phyloP scores from a whole-genome alignment of 2,888 invertebrate genomes.

The Lasiommata megera region DNA sequence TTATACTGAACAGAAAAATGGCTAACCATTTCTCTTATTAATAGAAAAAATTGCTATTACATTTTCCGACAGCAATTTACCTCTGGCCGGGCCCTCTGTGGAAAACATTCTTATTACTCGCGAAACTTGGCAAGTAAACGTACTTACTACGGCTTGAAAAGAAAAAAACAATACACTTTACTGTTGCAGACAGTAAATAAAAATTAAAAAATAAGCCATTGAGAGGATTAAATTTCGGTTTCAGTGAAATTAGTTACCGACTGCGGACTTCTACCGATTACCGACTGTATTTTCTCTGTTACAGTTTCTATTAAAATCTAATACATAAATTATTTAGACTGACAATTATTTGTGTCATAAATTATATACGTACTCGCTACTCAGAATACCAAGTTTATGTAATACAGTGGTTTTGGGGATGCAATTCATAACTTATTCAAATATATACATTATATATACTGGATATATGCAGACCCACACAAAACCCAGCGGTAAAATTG shows the following conservation, averaged over 20 bases:
- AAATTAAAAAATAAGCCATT: background rate
- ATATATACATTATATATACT: no score
- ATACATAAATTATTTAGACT: no score
- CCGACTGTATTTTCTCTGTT: background rate
- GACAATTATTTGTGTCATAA: no score
- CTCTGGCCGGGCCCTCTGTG: background rate
- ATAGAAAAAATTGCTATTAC: background rate
- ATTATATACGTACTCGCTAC: no score
- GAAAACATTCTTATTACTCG: slow-evolving; percentile 2
- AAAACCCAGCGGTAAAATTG: no score
- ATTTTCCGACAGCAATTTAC: background rate
- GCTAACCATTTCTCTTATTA: background rate
- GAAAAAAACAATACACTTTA: background rate
- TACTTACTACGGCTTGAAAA: slow-evolving; percentile 1
- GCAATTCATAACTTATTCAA: no score
- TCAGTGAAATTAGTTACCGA: background rate
- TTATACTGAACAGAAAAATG: no score
- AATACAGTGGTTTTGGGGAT: no score
- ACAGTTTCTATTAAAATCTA: background rate
- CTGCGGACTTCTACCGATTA: background rate
- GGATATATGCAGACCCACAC: no score
- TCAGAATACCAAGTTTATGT: no score
- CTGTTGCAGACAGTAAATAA: background rate
- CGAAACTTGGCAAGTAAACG: slow-evolving; percentile 3
- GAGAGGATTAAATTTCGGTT: background rate